A percentile compares a stretch with the other conserved stretches of the same genome.
These are phyloP conservation scores for Mayetiola destructor DNA, from an alignment of 2,888 invertebrate genomes.

Conservation along the genomic window DNA sequence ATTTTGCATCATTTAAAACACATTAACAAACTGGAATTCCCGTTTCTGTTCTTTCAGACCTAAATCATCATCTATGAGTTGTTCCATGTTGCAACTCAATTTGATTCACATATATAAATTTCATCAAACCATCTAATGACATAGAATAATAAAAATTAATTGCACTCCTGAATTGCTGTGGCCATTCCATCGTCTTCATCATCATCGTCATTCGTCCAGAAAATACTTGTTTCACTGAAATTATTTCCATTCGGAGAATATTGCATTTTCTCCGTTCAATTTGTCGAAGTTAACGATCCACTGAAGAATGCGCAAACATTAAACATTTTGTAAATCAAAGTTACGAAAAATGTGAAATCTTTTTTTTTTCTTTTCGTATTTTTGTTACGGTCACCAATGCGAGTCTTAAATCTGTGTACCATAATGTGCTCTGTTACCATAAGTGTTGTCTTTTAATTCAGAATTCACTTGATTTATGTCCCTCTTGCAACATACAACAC, in stretches of 20 bases:
- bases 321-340: conserved; percentile 4
- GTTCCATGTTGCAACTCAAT: conserved; percentile 11
- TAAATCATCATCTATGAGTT: too few species aligned
- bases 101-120: not conserved
- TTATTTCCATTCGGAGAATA: too few species aligned
- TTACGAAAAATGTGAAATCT: too few species aligned
- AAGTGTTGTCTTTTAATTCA: not conserved
- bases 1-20: too few species aligned
- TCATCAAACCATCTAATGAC: conserved; percentile 4
- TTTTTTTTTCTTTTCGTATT: too few species aligned
- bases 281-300: not conserved
- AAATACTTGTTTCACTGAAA: too few species aligned
- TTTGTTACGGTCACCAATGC: conserved; percentile 10
- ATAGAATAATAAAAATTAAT: conserved; percentile 12
- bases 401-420: conserved; percentile 3
- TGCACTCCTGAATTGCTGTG: not conserved
- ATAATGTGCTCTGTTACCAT: too few species aligned
- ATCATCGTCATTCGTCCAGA: too few species aligned
- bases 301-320: not conserved
- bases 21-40: too few species aligned
- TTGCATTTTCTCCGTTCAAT: conserved; percentile 11
- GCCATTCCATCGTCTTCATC: not conserved
- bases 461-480: not conserved
- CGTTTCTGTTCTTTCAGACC: too few species aligned
- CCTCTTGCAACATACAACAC: too few species aligned